Evolutionary conservation across 2,888 invertebrate species (phyloP).

Genomic region (Drosophila percnosoma): DNA sequence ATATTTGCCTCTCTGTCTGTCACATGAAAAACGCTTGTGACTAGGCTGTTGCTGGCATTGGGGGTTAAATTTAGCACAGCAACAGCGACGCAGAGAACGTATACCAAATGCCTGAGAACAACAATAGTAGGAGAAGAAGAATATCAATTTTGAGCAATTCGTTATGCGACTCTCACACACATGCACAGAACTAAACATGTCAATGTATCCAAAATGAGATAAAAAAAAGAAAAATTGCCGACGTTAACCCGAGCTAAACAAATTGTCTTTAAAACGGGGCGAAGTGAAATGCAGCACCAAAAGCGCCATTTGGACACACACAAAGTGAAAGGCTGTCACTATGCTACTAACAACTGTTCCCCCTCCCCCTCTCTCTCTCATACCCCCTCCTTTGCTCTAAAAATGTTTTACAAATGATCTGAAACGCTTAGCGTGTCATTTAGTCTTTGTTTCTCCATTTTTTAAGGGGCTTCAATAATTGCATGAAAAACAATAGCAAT

Average conservation of each 20-base stretch:
- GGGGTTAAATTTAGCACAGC: conserved; percentile 51
- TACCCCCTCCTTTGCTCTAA: not conserved
- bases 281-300: conserved; percentile 76
- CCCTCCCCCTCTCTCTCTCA: not conserved
- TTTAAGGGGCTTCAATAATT: conserved; percentile 21
- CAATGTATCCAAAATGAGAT: conserved; percentile 38
- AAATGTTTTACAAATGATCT: conserved; percentile 69
- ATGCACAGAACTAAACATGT: conserved; percentile 17
- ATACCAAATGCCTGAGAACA: not conserved
- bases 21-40: conserved; percentile 8
- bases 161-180: conserved; percentile 31
- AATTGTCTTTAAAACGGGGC: conserved; percentile 74
- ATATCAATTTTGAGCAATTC: conserved; percentile 38
- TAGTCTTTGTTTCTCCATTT: conserved; percentile 36
- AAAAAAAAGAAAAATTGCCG: conserved; percentile 72
- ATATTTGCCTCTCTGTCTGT: not conserved
- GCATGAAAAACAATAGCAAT: conserved; percentile 37
- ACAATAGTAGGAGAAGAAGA: conserved; percentile 9
- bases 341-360: conserved; percentile 25
- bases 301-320: conserved; percentile 55
- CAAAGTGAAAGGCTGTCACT: conserved; percentile 77
- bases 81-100: conserved; percentile 3
- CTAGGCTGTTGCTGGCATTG: conserved; percentile 5
- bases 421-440: conserved; percentile 68
- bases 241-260: conserved; percentile 74